These are phyloP conservation scores for Pyralis farinalis DNA, from an alignment of 2,888 invertebrate genomes.

Conservation along the genomic window DNA sequence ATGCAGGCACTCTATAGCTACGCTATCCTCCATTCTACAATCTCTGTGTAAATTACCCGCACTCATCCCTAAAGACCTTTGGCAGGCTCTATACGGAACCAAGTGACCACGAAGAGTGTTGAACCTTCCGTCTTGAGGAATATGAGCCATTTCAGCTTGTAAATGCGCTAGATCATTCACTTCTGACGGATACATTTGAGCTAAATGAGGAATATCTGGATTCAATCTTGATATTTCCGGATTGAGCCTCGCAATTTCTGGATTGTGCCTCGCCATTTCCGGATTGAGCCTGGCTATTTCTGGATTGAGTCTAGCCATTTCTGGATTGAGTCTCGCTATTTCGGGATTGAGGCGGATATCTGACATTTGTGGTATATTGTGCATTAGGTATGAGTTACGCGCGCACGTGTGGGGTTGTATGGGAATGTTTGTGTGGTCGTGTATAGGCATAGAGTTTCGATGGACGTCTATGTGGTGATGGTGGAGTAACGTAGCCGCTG, in stretches of 20 bases:
- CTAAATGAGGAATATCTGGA: conserved; percentile 26
- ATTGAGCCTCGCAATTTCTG: conserved; percentile 38
- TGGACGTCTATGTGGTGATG: conserved; percentile 67
- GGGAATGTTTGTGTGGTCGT: conserved; percentile 33
- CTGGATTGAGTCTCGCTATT: conserved; percentile 25
- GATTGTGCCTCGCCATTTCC: conserved; percentile 16
- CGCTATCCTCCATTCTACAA: conserved; percentile 52
- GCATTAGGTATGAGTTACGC: conserved; percentile 49
- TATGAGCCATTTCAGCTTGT: conserved; percentile 45
- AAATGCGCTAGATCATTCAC: conserved; percentile 38
- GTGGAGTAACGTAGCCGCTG: conserved; percentile 65
- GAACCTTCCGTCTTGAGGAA: conserved; percentile 48
- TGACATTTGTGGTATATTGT: conserved; percentile 26
- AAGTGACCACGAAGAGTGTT: conserved; percentile 69
- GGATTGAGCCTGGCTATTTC: conserved; percentile 32
- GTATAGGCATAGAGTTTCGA: conserved; percentile 39
- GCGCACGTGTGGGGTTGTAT: conserved; percentile 50
- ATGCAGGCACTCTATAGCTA: conserved; percentile 59
- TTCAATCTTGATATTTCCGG: conserved; percentile 38
- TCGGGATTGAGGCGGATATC: conserved; percentile 24
- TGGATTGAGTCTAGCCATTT: conserved; percentile 30
- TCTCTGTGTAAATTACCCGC: conserved; percentile 61
- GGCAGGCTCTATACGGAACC: conserved; percentile 60
- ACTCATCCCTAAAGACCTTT: conserved; percentile 53
- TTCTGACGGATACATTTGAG: conserved; percentile 38